Base-by-base conservation (phyloP, 2,888 invertebrate genomes). In the Drosophila kuntzei region DNA sequence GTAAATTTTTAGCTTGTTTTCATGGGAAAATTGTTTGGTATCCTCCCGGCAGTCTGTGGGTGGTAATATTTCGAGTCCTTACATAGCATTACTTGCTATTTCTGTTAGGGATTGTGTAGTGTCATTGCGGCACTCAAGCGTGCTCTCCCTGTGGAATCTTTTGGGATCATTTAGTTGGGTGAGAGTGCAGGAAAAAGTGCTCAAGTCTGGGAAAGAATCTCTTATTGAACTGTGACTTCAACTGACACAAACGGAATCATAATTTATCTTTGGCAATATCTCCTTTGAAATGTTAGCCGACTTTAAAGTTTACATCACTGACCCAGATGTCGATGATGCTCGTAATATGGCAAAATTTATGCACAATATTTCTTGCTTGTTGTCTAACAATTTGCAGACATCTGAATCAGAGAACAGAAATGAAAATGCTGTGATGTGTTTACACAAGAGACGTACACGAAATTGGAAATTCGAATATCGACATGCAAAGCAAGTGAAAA, bases 361-460 rank as follows among this genome's bases (percentile, higher is more conserved):
- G 65, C 53, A 39, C 57, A 74, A 57, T 46, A 67, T 37, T 54
- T 69, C 46, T 47, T 41, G 11, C 50, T 32, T 46, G 61, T 65
- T 71, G 81, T 61, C 70, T 64, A 71, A 71, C 57, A 73, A 73
- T 74, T 86, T 76, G 80, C 86, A 76, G 74, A 55, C 67, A 71
- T 51, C 39, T 53, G 41, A 41, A 53, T 41, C 39, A 29, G 39
- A 39, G 20, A 29, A 27, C 41, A 22, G 47, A 53, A 53, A 44
- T 49, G 49, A 51, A n/a, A 66, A 54, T 20, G 57, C 39, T 61
- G 55, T 70, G 71, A 77, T 71, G 77, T 84, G 84, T 80, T 80
- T 80, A 80, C 81, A 84, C 66, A 75, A 67, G 68, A 70, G 68
- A 69, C 61, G 50, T 25, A 62, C 37, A 73, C 34, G 60, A 64